Percentiles rank a stretch among this genome's conserved stretches.
Evolutionary conservation across 2,888 invertebrate genomes (phyloP).

Genomic region (Harpagoxenus sublaevis): DNA sequence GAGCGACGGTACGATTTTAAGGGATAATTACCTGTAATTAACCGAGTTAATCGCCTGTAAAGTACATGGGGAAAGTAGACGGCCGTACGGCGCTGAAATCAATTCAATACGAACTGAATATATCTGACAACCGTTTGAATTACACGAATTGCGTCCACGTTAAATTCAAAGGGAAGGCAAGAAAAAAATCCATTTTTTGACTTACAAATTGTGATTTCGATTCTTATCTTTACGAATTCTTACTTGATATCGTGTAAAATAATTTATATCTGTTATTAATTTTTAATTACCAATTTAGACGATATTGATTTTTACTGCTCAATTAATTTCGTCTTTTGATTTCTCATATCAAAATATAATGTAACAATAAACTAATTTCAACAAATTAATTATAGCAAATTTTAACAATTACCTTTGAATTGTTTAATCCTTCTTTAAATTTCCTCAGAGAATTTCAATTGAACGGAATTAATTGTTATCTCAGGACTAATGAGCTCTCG

Average conservation of each 20-base stretch:
- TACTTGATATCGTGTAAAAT: background rate
- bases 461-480: background rate
- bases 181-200: background rate
- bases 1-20: conserved; percentile 48
- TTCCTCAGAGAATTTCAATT: background rate
- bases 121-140: conserved; percentile 25
- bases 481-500: background rate
- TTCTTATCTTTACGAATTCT: background rate
- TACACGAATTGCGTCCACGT: conserved; percentile 1
- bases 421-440: background rate
- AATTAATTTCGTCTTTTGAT: background rate
- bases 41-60: conserved; percentile 58
- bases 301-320: background rate
- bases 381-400: background rate
- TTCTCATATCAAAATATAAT: background rate
- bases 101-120: conserved; percentile 43
- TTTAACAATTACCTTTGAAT: background rate
- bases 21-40: conserved; percentile 64
- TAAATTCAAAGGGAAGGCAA: background rate
- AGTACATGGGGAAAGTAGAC: conserved; percentile 34
- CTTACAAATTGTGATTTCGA: background rate
- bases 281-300: background rate
- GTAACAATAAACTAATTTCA: background rate
- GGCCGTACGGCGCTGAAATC: conserved; percentile 39
- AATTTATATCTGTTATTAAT: background rate